These are phyloP conservation scores for Montipora sp. DNA, from an alignment of 64 coral and sea anemone species.

Conservation along the genomic window DNA sequence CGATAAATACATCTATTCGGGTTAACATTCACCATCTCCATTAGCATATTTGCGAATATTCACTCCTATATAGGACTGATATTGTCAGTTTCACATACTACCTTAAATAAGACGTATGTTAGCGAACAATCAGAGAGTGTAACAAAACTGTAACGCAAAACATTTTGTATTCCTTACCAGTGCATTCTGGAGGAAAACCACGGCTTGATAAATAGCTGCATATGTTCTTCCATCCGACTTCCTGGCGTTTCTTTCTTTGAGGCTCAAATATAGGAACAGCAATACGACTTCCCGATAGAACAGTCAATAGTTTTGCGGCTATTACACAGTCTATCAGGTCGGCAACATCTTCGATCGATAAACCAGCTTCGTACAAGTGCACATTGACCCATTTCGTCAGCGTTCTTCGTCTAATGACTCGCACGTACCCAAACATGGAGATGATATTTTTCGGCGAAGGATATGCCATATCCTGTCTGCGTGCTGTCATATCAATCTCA, in stretches of 20 bases:
- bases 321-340: slow-evolving; percentile 59
- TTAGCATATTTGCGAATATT: no score
- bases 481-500: not conserved
- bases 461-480: not conserved
- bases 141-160: no score
- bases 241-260: slow-evolving; percentile 49
- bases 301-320: slow-evolving; percentile 53
- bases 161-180: not conserved
- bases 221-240: slow-evolving; percentile 68
- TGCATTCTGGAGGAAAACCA: slow-evolving; percentile 52
- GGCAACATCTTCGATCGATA: slow-evolving; percentile 68
- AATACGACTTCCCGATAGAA: slow-evolving; percentile 65
- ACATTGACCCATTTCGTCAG: slow-evolving; percentile 95
- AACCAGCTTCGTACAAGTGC: slow-evolving; percentile 17
- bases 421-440: slow-evolving; percentile 45
- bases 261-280: slow-evolving; percentile 56
- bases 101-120: no score
- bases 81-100: no score
- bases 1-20: no score
- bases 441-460: not conserved
- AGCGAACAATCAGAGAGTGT: no score
- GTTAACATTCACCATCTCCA: no score
- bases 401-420: slow-evolving; percentile 76
- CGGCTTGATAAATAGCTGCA: slow-evolving; percentile 64
- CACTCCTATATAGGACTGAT: no score